Base-by-base conservation (phyloP, 2,797 vertebrate genomes). In the Adrianichthys oophorus region DNA sequence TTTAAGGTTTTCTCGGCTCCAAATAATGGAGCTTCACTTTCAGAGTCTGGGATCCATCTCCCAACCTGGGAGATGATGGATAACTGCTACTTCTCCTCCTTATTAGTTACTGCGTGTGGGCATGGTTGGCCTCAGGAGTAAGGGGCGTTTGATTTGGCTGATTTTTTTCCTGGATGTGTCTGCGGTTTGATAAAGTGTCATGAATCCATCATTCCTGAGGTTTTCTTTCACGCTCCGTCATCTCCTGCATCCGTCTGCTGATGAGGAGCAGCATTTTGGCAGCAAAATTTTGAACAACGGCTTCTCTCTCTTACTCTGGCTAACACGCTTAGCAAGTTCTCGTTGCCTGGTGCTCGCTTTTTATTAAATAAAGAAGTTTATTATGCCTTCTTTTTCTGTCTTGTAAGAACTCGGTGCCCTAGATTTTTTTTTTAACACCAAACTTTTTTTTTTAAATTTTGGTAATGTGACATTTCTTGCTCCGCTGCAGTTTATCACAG, bases 181-280 rank as follows among this genome's bases (percentile, higher is more conserved):
- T 88, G 86, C 32, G 81, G 78, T 82, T 80, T 66, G 59, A 42
- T 48, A 44, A 15, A 64, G 63, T 46, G 63, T 72, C 76, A 69
- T 83, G 79, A 83, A 85, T 83, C 79, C 48, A 78, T 83, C 78
- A 82, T 81, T 87, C 72, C 75, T 85, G 79, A 82, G 79, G 71
- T 85, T 82, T 72, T 32, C 7, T 55, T 74, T 52, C 55, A 43
- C 58, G 59, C 54, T 48, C 47, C 21, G 15, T 67, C 72, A 70
- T 72, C 63, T 76, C 75, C 64, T 76, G 71, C 62, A 70, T 74
- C 71, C 65, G 48, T 41, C 52, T 72, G 62, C 62, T 79, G 70
- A 74, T 65, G 56, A 49, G 68, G 68, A 68, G 64, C 42, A 26
- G 70, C 59, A 70, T 41, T 54, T 65, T 62, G 40, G 3, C 56